Conservation (phyloP, 2,888 invertebrate species). For the Catocala fraxini region DNA sequence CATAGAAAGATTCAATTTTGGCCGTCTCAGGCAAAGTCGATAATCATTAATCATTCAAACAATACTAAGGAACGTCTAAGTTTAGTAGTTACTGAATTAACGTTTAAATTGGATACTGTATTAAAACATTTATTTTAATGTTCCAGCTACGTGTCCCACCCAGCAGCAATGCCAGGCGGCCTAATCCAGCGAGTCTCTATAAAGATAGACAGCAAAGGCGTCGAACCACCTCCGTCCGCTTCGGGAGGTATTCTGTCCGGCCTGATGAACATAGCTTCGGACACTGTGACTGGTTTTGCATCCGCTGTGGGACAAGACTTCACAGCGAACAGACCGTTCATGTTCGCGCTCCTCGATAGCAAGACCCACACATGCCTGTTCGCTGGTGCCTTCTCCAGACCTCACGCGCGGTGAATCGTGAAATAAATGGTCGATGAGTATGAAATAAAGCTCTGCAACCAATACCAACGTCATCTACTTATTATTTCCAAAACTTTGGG, state of each 20-base stretch:
- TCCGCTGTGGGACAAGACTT: constrained; percentile 49
- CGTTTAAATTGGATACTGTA: no score
- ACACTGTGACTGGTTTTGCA: constrained; percentile 42
- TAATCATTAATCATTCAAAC: no score
- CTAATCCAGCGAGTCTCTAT: constrained; percentile 46
- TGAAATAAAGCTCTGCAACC: no score
- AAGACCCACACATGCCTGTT: constrained; percentile 49
- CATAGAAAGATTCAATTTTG: no score
- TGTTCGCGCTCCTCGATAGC: constrained; percentile 55
- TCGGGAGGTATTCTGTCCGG: constrained; percentile 18
- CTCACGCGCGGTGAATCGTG: constrained; percentile 22
- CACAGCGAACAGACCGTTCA: constrained; percentile 56
- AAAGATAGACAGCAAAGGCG: constrained; percentile 42
- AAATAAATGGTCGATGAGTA: no score
- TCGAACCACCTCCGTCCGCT: constrained; percentile 27
- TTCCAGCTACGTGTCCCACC: constrained; percentile 46
- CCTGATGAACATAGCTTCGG: constrained; percentile 11
- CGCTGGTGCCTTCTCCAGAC: constrained; percentile 49
- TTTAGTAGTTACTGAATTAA: no score
- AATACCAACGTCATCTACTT: no score
- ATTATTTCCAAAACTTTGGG: no score
- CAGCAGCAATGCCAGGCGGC: constrained; percentile 44
- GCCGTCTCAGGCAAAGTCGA: no score
- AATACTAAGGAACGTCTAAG: no score
- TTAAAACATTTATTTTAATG: neutral